These are phyloP conservation scores for Brachionus calyciflorus DNA, from an alignment of 1,140 invertebrate genomes.

Conservation along the genomic window DNA sequence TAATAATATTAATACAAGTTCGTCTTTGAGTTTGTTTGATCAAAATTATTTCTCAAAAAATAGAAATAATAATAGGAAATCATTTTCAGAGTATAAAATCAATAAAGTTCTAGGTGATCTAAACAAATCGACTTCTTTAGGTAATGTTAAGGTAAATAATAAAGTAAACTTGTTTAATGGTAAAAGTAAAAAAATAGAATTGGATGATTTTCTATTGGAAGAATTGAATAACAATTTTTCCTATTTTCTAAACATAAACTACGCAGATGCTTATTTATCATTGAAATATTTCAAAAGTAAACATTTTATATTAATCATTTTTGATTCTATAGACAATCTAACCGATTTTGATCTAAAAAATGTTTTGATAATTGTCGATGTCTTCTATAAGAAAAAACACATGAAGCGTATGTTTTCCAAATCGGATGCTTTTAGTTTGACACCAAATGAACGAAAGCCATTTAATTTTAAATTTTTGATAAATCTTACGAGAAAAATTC, in stretches of 20 bases:
- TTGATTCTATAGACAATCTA: conserved; percentile 5
- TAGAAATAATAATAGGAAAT: conserved; percentile 5
- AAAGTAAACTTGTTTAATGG: too few relatives aligned
- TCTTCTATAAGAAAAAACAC: neutral
- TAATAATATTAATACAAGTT: neutral
- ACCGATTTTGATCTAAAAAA: neutral
- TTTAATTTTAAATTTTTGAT: conserved; percentile 40
- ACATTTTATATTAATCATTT: neutral
- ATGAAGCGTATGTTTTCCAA: conserved; percentile 26
- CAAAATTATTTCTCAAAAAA: neutral
- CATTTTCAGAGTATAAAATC: neutral
- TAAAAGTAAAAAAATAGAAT: conserved; percentile 9
- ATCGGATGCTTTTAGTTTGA: neutral
- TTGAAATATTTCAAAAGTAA: conserved; percentile 33
- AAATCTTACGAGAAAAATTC: neutral
- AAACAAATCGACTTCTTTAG: conserved; percentile 3
- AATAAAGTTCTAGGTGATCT: neutral
- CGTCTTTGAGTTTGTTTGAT: neutral
- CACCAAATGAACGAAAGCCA: neutral
- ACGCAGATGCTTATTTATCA: conserved; percentile 23
- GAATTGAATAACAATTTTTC: conserved; percentile 34
- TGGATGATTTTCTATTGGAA: conserved; percentile 4
- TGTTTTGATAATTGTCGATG: neutral
- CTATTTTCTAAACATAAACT: neutral
- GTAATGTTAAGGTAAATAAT: neutral